Evolutionary conservation across 2,888 invertebrate species (phyloP), one percentile per base, ranked within the genome.

Genomic region (Carcina quercana): DNA sequence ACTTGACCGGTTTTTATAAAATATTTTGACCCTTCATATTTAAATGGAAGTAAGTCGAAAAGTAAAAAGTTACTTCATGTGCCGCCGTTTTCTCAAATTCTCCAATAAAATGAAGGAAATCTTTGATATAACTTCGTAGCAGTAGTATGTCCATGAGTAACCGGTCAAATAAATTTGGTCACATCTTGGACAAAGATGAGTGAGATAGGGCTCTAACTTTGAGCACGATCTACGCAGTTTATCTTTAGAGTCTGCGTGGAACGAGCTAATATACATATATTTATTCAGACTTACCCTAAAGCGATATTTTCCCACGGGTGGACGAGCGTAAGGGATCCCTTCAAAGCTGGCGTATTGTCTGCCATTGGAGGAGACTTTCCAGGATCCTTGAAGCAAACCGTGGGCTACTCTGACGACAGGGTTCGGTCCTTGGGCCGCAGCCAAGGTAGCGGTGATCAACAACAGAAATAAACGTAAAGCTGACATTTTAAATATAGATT

Each of bases 301-400:
- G 47, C 90, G 67, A 27, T 85, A 71, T 38, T 86, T 83, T n/a
- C 88, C 89, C 6, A 88, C 55, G 1, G 91, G 91, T 8, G 90
- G 87, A 30, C 85, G 61, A 0, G 91, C 91, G 47, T 89, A 91
- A 0, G 91, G 91, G 27, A 91, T 72, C 0, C 91, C 89, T 45
- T 87, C 78, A 45, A 89, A 91, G 20, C 88, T 87, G 5, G 86
- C 86, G 42, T 76, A 88, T 0, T 59, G 52, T 41, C 85, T 54
- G 13, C 82, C 74, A 26, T 71, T 66, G 1, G 67, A 59, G 0
- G 84, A 76, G 1, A 59, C 50, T 34, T 66, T 71, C 84, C 82
- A 84, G 0, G 64, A 31, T 0, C 84, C 84, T 30, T 68, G 69
- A 0, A 84, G 36, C 0, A 66, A 30, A 0, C 84, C 84, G 31